These are phyloP conservation scores for Formica selysi DNA, from an alignment of 1,140 invertebrate species.

Conservation along the genomic window DNA sequence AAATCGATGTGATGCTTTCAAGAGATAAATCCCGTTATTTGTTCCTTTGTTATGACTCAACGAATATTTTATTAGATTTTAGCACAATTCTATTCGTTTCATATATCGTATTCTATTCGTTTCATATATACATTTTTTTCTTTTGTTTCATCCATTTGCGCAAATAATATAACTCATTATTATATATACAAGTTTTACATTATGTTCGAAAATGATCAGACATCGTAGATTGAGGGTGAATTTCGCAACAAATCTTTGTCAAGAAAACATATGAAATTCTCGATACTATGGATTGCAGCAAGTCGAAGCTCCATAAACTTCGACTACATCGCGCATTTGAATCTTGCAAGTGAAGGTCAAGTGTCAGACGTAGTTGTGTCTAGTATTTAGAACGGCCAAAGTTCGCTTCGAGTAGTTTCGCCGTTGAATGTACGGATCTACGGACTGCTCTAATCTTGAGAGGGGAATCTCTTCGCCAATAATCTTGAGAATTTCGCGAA, in stretches of 20 bases:
- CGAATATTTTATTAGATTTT: conserved; percentile 25
- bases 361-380: conserved; percentile 37
- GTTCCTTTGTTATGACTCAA: not conserved
- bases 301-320: not conserved
- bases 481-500: conserved; percentile 49
- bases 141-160: not conserved
- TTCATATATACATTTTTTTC: not conserved
- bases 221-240: not conserved
- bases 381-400: conserved; percentile 25
- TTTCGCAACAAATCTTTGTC: not conserved
- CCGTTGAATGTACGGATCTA: conserved; percentile 30
- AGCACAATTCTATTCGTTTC: not conserved
- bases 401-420: conserved; percentile 32
- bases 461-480: conserved; percentile 27
- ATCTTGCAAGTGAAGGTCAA: conserved; percentile 45
- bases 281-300: not conserved
- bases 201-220: not conserved
- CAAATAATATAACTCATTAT: not conserved
- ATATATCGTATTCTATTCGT: not conserved
- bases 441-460: conserved; percentile 40
- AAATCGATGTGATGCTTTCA: conserved; percentile 33
- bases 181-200: not conserved
- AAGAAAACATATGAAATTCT: not conserved
- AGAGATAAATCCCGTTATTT: conserved; percentile 22
- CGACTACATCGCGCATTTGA: not conserved